A percentile compares a stretch with the other conserved stretches of the same genome.
Conservation (phyloP, 2,888 invertebrate genomes). For the Imbricaverruca yamaguchii region DNA sequence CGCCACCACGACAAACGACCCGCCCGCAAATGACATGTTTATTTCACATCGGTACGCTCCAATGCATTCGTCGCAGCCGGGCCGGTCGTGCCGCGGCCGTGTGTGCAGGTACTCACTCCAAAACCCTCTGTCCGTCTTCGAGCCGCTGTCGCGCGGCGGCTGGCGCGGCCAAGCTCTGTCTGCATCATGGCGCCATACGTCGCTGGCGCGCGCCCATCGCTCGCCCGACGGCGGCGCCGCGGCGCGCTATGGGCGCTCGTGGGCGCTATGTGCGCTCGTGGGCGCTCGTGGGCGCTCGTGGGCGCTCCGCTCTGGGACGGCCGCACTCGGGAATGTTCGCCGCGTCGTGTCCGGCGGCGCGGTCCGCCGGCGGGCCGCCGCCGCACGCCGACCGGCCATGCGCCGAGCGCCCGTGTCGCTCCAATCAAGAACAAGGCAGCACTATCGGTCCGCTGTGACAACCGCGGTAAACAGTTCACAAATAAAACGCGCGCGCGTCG, state of each 20-base stretch:
- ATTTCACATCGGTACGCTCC: not conserved
- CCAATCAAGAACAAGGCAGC: constrained; percentile 15
- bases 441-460: not conserved
- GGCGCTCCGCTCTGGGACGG: too few relatives aligned
- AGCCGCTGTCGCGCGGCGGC: not conserved
- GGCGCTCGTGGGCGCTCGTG: too few relatives aligned
- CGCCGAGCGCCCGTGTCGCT: constrained; percentile 6
- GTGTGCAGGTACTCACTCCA: not conserved
- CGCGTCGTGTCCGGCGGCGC: too few relatives aligned
- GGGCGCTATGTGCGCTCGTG: too few relatives aligned
- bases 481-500: not conserved
- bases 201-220: too few relatives aligned
- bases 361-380: too few relatives aligned
- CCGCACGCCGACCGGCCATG: too few relatives aligned
- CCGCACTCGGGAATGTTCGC: too few relatives aligned
- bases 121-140: not conserved
- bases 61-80: too few relatives aligned
- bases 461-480: constrained; percentile 17
- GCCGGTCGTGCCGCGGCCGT: not conserved
- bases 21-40: not conserved
- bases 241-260: too few relatives aligned
- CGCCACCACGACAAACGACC: not conserved
- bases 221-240: too few relatives aligned
- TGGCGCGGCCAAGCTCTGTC: not conserved
- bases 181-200: too few relatives aligned